Conservation (phyloP, 2,888 invertebrate species). For the Brachyptera putata region DNA sequence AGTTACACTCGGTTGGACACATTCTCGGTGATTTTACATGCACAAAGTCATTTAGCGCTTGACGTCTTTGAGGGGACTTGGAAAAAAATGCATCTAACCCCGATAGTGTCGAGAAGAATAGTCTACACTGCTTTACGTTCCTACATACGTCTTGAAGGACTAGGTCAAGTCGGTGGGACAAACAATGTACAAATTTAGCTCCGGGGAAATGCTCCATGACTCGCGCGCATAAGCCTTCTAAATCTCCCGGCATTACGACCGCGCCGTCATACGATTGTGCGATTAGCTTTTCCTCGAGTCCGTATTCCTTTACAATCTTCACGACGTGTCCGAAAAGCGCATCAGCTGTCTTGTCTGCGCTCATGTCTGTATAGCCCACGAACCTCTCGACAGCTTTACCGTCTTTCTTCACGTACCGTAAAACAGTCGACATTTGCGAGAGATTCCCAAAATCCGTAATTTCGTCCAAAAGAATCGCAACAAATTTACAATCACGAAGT, state of each 20-base stretch:
- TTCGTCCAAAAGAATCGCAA: conserved; percentile 20
- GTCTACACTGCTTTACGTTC: background rate
- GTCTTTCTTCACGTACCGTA: conserved; percentile 10
- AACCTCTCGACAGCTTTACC: conserved; percentile 5
- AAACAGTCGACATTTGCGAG: conserved; percentile 13
- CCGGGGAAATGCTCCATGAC: background rate
- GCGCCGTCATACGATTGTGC: conserved; percentile 15
- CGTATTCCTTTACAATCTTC: conserved; percentile 7
- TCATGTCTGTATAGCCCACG: conserved; percentile 18
- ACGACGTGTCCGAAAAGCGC: conserved; percentile 7
- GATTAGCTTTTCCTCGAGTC: conserved; percentile 7
- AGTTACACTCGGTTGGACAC: background rate
- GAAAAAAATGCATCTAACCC: conserved; percentile 7
- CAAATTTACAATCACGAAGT: background rate
- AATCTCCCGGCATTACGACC: background rate
- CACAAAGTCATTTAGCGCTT: background rate
- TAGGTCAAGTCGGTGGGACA: background rate
- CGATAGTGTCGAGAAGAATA: background rate
- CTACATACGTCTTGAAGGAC: background rate
- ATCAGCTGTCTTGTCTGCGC: background rate
- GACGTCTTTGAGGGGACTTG: background rate
- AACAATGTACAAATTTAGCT: background rate
- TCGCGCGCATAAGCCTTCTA: background rate
- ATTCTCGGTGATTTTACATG: background rate
- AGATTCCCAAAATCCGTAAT: conserved; percentile 9